Base-by-base conservation (phyloP, 2,113 vertebrate species). In the Caloenas nicobarica region DNA sequence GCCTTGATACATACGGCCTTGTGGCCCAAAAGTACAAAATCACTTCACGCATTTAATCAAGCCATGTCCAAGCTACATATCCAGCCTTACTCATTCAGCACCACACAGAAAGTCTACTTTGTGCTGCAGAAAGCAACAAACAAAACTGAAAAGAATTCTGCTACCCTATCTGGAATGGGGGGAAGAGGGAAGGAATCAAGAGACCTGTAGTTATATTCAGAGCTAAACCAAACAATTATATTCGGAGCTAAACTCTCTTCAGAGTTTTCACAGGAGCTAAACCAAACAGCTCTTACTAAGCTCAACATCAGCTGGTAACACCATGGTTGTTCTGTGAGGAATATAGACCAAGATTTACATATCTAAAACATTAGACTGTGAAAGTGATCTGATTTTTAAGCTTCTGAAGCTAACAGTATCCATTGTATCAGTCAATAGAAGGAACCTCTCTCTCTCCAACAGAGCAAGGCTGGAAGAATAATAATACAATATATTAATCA, bases 121-220 rank as follows among this genome's bases (percentile, higher is more conserved):
- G 24, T 60, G 69, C 38, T 74, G 11, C 10, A n/a, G 13, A 92
- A 76, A 86, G 57, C 29, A 86, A 64, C 42, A 81, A 72, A 74
- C 22, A 81, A 26, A 74, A 78, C 19, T 22, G 25, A 91, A 33
- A 85, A 68, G 36, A 58, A 86, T 10, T 0, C 73, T 44, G 13
- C 28, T 42, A 31, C 14, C 7, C 11, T 70, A 7, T 0, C 9
- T 21, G 22, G 9, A 16, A 10, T 2, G 4, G 13, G 23, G 5
- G 8, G 56, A n/a, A 5, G 2, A 8, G 8, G 5, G 16, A 23
- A 17, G 33, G 4, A 56, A 83, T 14, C 2, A 8, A 56, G n/a
- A 83, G 15, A 16, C 15, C 17, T 42, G 70, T 23, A 76, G 28
- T 60, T 51, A 19, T 25, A 54, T 16, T 54, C 31, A 64, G 54